A percentile compares a stretch with the other conserved stretches of the same genome.
Conservation (phyloP, 1,140 invertebrate species). For the Calephelis nemesis region DNA sequence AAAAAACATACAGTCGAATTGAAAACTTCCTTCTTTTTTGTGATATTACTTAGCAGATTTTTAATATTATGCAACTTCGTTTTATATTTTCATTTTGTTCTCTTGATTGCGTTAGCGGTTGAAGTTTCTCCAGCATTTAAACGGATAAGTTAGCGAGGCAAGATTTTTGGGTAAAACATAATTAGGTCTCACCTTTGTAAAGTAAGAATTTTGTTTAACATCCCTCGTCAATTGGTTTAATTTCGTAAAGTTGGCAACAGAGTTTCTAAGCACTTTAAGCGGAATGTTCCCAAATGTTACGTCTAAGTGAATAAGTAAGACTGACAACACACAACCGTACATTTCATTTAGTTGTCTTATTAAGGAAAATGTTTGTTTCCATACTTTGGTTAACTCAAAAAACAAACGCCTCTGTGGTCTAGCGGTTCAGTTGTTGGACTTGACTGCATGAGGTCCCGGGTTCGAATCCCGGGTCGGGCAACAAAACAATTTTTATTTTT, state of each 20-base stretch:
- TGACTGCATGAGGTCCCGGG: too few relatives aligned
- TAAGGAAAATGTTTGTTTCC: too few relatives aligned
- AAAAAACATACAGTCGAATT: too few relatives aligned
- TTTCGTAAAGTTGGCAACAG: conserved; percentile 6
- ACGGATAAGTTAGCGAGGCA: conserved; percentile 4
- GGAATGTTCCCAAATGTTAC: neutral
- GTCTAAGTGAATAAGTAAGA: conserved; percentile 9
- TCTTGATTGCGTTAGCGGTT: neutral
- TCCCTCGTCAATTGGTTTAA: conserved; percentile 4
- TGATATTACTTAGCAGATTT: neutral
- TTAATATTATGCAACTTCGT: neutral
- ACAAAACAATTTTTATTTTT: too few relatives aligned
- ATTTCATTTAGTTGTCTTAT: neutral
- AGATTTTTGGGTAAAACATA: neutral
- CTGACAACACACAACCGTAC: neutral
- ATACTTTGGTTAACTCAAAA: too few relatives aligned
- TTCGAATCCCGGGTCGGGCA: too few relatives aligned
- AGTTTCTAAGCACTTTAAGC: conserved; percentile 2
- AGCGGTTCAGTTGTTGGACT: too few relatives aligned
- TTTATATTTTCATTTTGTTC: neutral
- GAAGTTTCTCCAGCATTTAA: conserved; percentile 2
- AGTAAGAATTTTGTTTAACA: conserved; percentile 16
- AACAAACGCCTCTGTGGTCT: too few relatives aligned
- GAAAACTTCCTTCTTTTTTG: neutral
- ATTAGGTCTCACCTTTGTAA: conserved; percentile 9